Percentiles rank a stretch among this genome's conserved stretches.
phyloP scores from a whole-genome alignment of 2,113 vertebrate species.

The Chinchilla lanigera region DNA sequence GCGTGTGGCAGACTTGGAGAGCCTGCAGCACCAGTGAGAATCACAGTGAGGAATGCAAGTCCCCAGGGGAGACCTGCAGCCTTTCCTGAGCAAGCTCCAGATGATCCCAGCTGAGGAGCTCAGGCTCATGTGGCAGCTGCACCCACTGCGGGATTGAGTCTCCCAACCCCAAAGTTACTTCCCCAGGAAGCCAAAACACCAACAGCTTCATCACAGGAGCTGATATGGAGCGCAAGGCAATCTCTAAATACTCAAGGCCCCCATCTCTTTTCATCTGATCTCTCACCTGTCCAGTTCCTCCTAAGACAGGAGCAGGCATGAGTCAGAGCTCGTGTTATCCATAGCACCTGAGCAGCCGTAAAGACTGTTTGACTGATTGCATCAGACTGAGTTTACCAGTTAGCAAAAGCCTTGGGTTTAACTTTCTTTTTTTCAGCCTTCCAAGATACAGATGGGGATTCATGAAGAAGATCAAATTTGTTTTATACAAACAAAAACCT shows the following conservation, averaged over 20 bases:
- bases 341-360: background rate
- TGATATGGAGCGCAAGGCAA: background rate
- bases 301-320: background rate
- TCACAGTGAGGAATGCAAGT: background rate
- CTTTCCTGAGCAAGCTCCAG: background rate
- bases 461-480: background rate
- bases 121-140: too few species aligned
- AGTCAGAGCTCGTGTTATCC: background rate
- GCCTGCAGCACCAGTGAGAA: background rate
- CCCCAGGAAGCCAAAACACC: background rate
- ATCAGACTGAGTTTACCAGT: background rate
- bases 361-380: background rate
- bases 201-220: background rate
- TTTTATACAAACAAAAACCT: background rate
- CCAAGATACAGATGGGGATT: background rate
- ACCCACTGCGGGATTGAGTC: background rate
- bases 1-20: background rate
- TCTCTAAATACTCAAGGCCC: background rate
- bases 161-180: background rate
- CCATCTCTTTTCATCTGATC: background rate
- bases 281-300: background rate
- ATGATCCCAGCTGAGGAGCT: background rate
- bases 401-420: constrained; percentile 25
- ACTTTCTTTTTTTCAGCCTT: background rate
- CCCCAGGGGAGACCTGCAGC: background rate